phyloP scores from a whole-genome alignment of 2,888 invertebrate species.

The Ceriagrion tenellum region DNA sequence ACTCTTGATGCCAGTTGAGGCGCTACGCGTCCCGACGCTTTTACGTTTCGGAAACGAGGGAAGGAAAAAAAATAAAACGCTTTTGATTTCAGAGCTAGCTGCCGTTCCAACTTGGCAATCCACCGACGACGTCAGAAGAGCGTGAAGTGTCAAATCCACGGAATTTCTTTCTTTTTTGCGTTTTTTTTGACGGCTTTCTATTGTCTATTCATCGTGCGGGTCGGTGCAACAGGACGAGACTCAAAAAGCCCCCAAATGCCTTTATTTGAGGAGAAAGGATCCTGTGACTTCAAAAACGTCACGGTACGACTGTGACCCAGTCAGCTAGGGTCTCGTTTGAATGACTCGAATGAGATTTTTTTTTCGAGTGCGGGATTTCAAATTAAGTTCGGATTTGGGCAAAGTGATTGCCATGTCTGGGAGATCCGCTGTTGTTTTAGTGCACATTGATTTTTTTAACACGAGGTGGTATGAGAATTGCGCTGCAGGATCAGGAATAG shows the following conservation, averaged over 20 bases:
- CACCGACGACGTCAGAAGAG: background rate
- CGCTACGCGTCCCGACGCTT: background rate
- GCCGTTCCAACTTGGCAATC: background rate
- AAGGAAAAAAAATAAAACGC: background rate
- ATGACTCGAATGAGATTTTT: background rate
- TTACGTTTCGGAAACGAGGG: background rate
- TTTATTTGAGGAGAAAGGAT: background rate
- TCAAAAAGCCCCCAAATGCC: background rate
- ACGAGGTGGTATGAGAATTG: too few species aligned
- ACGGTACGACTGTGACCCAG: background rate
- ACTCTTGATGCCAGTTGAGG: background rate
- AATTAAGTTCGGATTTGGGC: background rate
- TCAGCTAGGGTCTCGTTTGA: background rate
- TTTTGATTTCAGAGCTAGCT: background rate
- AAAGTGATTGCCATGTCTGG: background rate
- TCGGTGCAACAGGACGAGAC: conserved; percentile 6
- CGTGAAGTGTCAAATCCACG: background rate
- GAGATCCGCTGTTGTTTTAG: too few species aligned
- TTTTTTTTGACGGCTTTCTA: background rate
- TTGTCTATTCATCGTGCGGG: background rate
- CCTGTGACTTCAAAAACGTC: background rate
- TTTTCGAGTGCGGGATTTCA: background rate
- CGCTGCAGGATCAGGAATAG: too few species aligned
- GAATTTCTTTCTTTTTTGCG: background rate
- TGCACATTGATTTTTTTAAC: too few species aligned